A percentile compares a stretch with the other conserved stretches of the same genome.
Evolutionary conservation across 2,888 invertebrate genomes (phyloP).

Genomic region (Prosapia bicincta): DNA sequence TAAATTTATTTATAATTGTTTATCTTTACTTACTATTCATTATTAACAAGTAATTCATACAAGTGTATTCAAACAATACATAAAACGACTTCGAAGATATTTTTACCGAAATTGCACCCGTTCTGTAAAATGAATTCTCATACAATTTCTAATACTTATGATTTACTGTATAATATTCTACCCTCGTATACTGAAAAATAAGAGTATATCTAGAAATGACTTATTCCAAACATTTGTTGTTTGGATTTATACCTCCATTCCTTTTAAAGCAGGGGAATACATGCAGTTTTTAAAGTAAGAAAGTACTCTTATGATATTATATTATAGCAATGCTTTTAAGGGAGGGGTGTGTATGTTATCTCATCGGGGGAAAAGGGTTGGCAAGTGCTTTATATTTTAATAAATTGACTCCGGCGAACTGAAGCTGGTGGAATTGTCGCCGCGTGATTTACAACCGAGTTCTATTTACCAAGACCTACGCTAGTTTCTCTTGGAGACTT

Average conservation of each 20-base stretch:
- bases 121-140: background rate
- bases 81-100: background rate
- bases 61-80: background rate
- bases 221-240: background rate
- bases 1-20: background rate
- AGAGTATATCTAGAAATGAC: background rate
- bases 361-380: background rate
- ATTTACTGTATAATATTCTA: background rate
- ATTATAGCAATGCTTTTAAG: background rate
- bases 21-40: background rate
- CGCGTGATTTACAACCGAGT: constrained; percentile 11
- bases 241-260: background rate
- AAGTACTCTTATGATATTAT: background rate
- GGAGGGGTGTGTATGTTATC: background rate
- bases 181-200: background rate
- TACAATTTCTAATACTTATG: background rate
- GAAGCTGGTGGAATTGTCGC: constrained; percentile 17
- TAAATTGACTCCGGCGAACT: constrained; percentile 17
- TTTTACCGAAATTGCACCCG: background rate
- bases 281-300: background rate
- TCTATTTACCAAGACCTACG: background rate
- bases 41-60: too few relatives aligned
- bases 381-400: constrained; percentile 21
- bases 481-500: background rate
- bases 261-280: background rate